phyloP scores from a whole-genome alignment of 2,113 vertebrate species.

The Lagopus muta region DNA sequence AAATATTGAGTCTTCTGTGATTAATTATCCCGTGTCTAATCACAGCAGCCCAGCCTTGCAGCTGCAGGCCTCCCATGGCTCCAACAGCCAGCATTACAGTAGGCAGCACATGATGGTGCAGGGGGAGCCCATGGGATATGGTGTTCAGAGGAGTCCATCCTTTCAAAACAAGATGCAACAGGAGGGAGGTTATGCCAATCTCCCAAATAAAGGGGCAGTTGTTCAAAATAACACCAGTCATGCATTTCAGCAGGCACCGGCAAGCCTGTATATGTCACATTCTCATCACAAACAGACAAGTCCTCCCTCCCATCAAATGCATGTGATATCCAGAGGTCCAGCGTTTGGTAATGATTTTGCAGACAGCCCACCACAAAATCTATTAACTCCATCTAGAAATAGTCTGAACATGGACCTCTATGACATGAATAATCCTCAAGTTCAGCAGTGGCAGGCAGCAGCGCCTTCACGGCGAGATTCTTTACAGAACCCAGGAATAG shows the following conservation, averaged over 20 bases:
- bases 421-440: slow-evolving; percentile 78
- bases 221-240: slow-evolving; percentile 83
- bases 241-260: slow-evolving; percentile 74
- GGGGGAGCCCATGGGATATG: slow-evolving; percentile 83
- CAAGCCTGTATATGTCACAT: slow-evolving; percentile 84
- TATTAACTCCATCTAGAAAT: slow-evolving; percentile 88
- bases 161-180: slow-evolving; percentile 93
- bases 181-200: slow-evolving; percentile 84
- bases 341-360: slow-evolving; percentile 86
- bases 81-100: slow-evolving; percentile 84
- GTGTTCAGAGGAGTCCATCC: slow-evolving; percentile 93
- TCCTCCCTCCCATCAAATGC: slow-evolving; percentile 90
- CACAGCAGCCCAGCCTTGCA: slow-evolving; percentile 81
- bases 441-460: slow-evolving; percentile 82
- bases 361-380: slow-evolving; percentile 84
- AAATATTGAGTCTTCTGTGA: slow-evolving; percentile 84
- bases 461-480: slow-evolving; percentile 82
- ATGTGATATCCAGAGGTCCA: slow-evolving; percentile 85
- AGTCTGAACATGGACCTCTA: slow-evolving; percentile 94
- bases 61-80: slow-evolving; percentile 78
- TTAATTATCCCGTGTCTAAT: slow-evolving; percentile 85
- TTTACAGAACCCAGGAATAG: slow-evolving; percentile 81
- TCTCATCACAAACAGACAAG: slow-evolving; percentile 90
- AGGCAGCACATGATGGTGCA: slow-evolving; percentile 86
- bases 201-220: slow-evolving; percentile 85